Evolutionary conservation across 2,113 vertebrate genomes (phyloP), one percentile per base, ranked within the genome.

Genomic region (Benitochromis conjunctus): DNA sequence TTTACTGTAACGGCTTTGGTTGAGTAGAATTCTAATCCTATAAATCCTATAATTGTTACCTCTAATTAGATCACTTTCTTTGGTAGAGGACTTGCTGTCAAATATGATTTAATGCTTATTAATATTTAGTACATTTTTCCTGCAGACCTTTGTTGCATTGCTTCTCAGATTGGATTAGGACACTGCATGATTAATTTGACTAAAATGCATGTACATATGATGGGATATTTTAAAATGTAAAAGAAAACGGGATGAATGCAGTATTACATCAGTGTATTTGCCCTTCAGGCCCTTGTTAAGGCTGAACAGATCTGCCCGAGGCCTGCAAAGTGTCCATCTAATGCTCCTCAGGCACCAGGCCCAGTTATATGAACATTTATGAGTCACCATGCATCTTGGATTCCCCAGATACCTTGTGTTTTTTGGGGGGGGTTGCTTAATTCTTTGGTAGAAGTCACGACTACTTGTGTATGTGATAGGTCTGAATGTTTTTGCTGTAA

Each of bases 51-150:
- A 84, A 81, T 88, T 51, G 55, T 85, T 85, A 71, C 54, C 53
- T 84, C 69, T 86, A 80, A 90, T 66, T 78, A 84, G 51, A 86
- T 83, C 38, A 77, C 58, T 84, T 82, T 81, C 58, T 89, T 66
- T 80, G 43, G 24, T 79, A 3, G 5, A 85, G 31, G 26, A 79
- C 53, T 93, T 56, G 34, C 82, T 82, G 85, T 86, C 84, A 79
- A 87, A 82, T 86, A 56, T 81, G 55, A 87, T 90, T 79, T 66
- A 85, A 86, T 76, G 43, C 58, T 29, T 88, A 81, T 83, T 91
- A 79, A 90, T 80, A 80, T 88, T 82, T 66, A 53, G 77, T 79
- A 13, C 38, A 10, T 85, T 14, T 81, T 87, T 80, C 34, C 54
- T 41, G 81, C 36, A 74, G 66, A 81, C 53, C 16, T 19, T 29